Evolutionary conservation across 2,113 vertebrate species (phyloP).

Genomic region (Trogon melanurus): DNA sequence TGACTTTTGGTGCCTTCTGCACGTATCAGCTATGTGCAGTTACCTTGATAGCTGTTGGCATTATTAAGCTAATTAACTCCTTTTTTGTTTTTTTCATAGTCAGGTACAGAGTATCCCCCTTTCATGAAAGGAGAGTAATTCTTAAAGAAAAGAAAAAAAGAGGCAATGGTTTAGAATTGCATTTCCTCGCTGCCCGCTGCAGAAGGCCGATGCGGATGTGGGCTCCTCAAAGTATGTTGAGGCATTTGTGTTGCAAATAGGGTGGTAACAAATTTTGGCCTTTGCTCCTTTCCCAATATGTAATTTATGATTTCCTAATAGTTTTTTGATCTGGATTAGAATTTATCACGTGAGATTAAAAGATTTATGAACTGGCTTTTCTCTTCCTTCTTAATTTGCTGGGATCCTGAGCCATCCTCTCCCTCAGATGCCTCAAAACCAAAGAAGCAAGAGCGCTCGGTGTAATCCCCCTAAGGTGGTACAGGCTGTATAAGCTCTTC

Average conservation of each 20-base stretch:
- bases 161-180: not conserved
- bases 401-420: not conserved
- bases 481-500: not conserved
- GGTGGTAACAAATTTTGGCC: not conserved
- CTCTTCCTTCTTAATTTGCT: not conserved
- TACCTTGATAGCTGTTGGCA: not conserved
- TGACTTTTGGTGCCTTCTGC: not conserved
- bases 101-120: not conserved
- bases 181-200: not conserved
- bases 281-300: not conserved
- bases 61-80: not conserved
- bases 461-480: not conserved
- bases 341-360: not conserved
- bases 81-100: not conserved
- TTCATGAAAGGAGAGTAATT: not conserved
- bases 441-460: not conserved
- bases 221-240: not conserved
- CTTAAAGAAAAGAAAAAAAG: not conserved
- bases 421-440: not conserved
- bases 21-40: not conserved
- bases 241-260: not conserved
- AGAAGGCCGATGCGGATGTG: not conserved
- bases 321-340: not conserved
- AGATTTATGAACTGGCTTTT: not conserved
- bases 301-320: not conserved